Percentiles rank a stretch among this genome's conserved stretches.
Conservation (phyloP, 2,888 invertebrate species). For the Blastobasis adustella region DNA sequence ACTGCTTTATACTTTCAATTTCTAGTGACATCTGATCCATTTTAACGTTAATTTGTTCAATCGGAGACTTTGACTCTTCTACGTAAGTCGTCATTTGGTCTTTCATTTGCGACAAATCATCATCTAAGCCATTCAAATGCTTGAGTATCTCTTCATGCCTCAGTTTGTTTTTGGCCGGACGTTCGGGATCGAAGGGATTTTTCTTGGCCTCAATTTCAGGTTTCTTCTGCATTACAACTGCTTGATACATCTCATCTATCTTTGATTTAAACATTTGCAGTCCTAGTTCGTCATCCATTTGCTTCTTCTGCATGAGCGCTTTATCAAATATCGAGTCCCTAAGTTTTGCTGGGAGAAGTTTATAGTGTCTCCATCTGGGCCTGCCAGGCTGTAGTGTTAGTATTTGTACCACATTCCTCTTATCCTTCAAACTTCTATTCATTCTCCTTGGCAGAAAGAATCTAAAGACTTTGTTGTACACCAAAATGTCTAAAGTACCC, state of each 20-base stretch:
- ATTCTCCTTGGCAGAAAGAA: slow-evolving; percentile 45
- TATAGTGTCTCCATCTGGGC: slow-evolving; percentile 44
- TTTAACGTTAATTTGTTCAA: slow-evolving; percentile 48
- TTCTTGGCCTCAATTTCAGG: slow-evolving; percentile 18
- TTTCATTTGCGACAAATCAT: slow-evolving; percentile 38
- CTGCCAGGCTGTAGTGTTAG: slow-evolving; percentile 56
- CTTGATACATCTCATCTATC: slow-evolving; percentile 52
- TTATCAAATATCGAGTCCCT: slow-evolving; percentile 56
- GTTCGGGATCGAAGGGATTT: slow-evolving; percentile 11
- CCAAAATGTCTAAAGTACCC: slow-evolving; percentile 64
- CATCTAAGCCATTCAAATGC: slow-evolving; percentile 44
- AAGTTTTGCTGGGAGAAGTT: slow-evolving; percentile 46
- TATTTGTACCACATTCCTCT: slow-evolving; percentile 42
- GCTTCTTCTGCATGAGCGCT: slow-evolving; percentile 52
- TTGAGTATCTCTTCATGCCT: slow-evolving; percentile 44
- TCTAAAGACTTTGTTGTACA: slow-evolving; percentile 57
- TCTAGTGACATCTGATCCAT: slow-evolving; percentile 55
- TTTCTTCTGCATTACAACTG: slow-evolving; percentile 33
- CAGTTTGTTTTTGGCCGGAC: slow-evolving; percentile 18
- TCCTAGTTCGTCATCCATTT: slow-evolving; percentile 46
- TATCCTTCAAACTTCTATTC: slow-evolving; percentile 45
- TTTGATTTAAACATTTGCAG: slow-evolving; percentile 40
- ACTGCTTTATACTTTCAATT: slow-evolving; percentile 44
- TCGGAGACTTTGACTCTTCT: slow-evolving; percentile 33
- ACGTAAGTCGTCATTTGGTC: slow-evolving; percentile 34